phyloP scores from a whole-genome alignment of 2,113 vertebrate species.

The Vidua chalybeata region DNA sequence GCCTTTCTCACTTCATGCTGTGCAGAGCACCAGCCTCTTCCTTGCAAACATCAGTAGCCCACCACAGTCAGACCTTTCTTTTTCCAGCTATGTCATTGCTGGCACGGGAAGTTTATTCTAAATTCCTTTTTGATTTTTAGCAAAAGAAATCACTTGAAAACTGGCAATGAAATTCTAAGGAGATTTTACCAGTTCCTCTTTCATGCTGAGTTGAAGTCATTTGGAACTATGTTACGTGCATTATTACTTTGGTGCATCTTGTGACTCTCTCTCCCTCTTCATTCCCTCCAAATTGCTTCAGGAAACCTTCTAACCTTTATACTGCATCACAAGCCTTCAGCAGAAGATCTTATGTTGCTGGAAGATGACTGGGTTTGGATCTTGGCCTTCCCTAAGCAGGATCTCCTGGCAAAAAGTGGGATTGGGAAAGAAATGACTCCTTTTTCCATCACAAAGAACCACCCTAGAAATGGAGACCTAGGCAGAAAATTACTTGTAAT shows the following conservation, averaged over 20 bases:
- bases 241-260: conserved; percentile 50
- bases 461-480: conserved; percentile 44
- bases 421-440: conserved; percentile 61
- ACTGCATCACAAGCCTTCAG: conserved; percentile 60
- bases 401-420: conserved; percentile 61
- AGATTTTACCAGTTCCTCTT: conserved; percentile 37
- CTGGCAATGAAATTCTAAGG: background rate
- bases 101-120: background rate
- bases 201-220: conserved; percentile 49
- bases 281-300: conserved; percentile 66
- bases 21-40: conserved; percentile 20
- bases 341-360: conserved; percentile 64
- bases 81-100: background rate
- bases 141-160: conserved; percentile 10
- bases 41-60: background rate
- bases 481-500: conserved; percentile 32
- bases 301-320: conserved; percentile 64
- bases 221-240: conserved; percentile 36
- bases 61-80: background rate
- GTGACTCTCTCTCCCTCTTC: conserved; percentile 66
- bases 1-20: background rate
- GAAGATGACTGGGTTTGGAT: conserved; percentile 70
- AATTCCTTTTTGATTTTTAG: conserved; percentile 36
- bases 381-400: conserved; percentile 63
- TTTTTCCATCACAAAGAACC: conserved; percentile 49